Evolutionary conservation across 1,140 invertebrate species (phyloP).

Genomic region (Drosophila nigromelanica): DNA sequence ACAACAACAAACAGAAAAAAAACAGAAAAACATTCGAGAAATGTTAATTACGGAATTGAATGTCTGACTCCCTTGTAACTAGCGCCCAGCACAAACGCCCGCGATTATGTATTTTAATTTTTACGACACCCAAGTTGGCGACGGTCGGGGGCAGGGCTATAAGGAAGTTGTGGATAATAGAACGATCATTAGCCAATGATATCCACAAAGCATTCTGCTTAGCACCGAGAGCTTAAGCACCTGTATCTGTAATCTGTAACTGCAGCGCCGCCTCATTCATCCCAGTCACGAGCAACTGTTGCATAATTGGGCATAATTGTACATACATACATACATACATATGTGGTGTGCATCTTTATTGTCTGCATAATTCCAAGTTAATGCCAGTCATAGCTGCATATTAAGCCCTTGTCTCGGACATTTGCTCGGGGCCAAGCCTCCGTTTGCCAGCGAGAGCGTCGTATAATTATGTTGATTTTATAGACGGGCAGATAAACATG

Average conservation of each 20-base stretch:
- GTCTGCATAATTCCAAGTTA: slow-evolving; percentile 44
- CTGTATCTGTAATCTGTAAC: slow-evolving; percentile 31
- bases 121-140: slow-evolving; percentile 47
- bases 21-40: background rate
- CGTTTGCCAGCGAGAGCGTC: background rate
- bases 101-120: slow-evolving; percentile 63
- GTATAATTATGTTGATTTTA: slow-evolving; percentile 72
- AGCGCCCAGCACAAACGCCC: slow-evolving; percentile 44
- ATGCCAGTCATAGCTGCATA: slow-evolving; percentile 51
- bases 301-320: slow-evolving; percentile 78
- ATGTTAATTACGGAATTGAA: slow-evolving; percentile 28
- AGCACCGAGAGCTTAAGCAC: slow-evolving; percentile 36
- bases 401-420: slow-evolving; percentile 18
- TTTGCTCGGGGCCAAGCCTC: slow-evolving; percentile 14
- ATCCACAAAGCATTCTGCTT: slow-evolving; percentile 54
- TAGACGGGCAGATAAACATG: slow-evolving; percentile 48
- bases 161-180: slow-evolving; percentile 33
- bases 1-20: too few relatives aligned
- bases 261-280: slow-evolving; percentile 10
- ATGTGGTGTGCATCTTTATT: slow-evolving; percentile 55
- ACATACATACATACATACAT: background rate
- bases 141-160: too few relatives aligned
- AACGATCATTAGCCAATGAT: slow-evolving; percentile 76
- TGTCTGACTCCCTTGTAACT: slow-evolving; percentile 9
- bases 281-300: slow-evolving; percentile 50